phyloP scores from a whole-genome alignment of 1,140 invertebrate species.

The Bombus impatiens region DNA sequence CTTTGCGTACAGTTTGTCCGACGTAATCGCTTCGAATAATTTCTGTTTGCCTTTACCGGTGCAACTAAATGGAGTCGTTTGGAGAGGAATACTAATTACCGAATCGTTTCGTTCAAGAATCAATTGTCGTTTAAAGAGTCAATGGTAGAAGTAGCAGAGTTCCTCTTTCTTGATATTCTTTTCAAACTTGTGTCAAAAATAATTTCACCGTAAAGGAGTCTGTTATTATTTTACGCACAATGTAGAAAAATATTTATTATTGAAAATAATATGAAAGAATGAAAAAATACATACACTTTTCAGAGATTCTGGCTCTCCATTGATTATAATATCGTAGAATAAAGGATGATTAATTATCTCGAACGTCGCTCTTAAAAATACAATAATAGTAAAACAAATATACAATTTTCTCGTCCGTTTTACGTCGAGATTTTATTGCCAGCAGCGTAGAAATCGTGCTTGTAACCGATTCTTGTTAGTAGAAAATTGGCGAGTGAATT shows the following conservation, averaged over 20 bases:
- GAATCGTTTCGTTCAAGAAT: background rate
- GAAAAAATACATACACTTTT: no score
- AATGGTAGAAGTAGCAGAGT: background rate
- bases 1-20: background rate
- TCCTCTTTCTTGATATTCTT: background rate
- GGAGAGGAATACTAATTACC: background rate
- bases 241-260: no score
- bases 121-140: background rate
- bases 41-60: background rate
- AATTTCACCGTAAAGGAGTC: background rate
- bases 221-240: no score
- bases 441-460: background rate
- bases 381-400: no score
- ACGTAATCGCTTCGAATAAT: background rate
- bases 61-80: background rate
- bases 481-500: conserved; percentile 13
- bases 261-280: no score
- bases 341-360: no score
- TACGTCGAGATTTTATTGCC: background rate
- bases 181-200: accelerated
- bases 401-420: background rate
- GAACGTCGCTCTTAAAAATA: no score
- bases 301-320: no score
- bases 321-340: no score
- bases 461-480: background rate